Evolutionary conservation across 2,113 vertebrate genomes (phyloP).

Genomic region (Dromaius novaehollandiae): DNA sequence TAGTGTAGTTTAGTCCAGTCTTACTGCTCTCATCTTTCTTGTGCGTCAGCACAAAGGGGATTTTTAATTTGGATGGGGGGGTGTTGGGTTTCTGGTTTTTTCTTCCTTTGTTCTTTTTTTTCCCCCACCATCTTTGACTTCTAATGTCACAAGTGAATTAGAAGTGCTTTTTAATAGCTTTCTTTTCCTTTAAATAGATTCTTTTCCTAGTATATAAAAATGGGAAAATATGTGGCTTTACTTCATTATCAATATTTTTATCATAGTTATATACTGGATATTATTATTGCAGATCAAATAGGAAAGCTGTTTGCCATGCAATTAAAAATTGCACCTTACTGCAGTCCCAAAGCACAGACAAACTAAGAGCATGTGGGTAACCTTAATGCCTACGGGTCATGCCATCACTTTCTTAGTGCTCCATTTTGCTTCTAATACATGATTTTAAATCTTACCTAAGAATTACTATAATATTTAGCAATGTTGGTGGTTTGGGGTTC

Average conservation of each 20-base stretch:
- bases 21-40: neutral
- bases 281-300: neutral
- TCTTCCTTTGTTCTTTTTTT: neutral
- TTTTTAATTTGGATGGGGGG: neutral
- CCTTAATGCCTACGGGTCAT: neutral
- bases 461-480: neutral
- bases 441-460: neutral
- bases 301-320: neutral
- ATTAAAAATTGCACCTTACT: neutral
- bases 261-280: neutral
- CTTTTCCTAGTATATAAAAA: neutral
- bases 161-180: neutral
- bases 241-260: neutral
- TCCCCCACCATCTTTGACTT: neutral
- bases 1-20: neutral
- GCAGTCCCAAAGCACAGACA: neutral
- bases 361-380: neutral
- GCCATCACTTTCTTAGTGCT: neutral
- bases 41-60: neutral
- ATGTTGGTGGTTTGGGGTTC: neutral
- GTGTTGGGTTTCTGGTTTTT: neutral
- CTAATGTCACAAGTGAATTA: neutral
- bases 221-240: neutral
- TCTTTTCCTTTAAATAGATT: neutral
- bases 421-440: neutral